These are phyloP conservation scores for Paradisaea rubra DNA, from an alignment of 2,113 vertebrate genomes.

Conservation along the genomic window DNA sequence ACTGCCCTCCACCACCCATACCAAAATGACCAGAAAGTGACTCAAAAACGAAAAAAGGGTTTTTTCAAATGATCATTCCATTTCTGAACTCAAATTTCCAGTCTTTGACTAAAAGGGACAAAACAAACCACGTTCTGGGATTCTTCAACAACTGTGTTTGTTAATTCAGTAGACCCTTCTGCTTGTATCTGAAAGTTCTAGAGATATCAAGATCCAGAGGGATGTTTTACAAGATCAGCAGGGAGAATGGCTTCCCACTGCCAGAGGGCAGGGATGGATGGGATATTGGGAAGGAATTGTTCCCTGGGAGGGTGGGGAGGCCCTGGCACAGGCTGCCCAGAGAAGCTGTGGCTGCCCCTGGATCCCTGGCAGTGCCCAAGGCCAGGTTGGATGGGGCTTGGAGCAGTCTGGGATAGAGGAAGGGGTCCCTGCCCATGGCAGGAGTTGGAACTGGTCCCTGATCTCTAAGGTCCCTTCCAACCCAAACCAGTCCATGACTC, in stretches of 20 bases:
- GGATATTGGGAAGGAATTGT: background rate
- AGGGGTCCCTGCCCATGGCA: background rate
- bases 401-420: accelerated
- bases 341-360: background rate
- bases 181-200: accelerated
- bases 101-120: background rate
- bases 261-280: accelerated
- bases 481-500: background rate
- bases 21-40: background rate
- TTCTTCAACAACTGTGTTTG: background rate
- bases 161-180: background rate
- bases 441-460: background rate
- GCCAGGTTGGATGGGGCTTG: accelerated
- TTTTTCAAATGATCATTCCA: background rate
- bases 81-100: background rate
- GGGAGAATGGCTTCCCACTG: background rate
- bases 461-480: background rate
- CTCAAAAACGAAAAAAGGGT: background rate
- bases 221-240: background rate
- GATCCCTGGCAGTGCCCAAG: background rate
- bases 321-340: background rate
- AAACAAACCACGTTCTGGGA: background rate
- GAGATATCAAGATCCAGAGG: background rate
- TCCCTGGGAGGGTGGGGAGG: accelerated
- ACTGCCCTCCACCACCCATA: background rate